Conservation (phyloP, 2,797 vertebrate genomes). For the Propithecus perrieri region DNA sequence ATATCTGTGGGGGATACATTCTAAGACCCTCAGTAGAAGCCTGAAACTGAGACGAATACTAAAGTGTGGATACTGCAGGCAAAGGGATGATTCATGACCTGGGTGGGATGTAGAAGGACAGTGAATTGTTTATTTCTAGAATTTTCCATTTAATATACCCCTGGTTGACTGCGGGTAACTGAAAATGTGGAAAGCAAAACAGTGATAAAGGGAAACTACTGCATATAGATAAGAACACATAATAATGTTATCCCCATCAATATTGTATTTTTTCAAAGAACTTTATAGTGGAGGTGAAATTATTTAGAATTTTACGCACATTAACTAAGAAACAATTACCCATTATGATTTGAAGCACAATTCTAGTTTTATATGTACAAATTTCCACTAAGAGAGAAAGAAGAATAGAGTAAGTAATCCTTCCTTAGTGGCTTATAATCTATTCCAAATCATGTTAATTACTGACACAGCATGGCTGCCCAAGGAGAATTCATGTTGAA, state of each 20-base stretch:
- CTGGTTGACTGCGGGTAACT: background rate
- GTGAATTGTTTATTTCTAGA: background rate
- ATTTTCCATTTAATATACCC: background rate
- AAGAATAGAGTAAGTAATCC: background rate
- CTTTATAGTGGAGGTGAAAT: background rate
- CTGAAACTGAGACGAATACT: background rate
- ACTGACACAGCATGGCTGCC: background rate
- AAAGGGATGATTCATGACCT: background rate
- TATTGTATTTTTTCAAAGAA: background rate
- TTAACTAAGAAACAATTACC: background rate
- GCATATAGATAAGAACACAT: background rate
- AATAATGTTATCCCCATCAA: background rate
- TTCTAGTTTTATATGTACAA: background rate
- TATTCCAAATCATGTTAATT: background rate
- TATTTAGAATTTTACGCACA: background rate
- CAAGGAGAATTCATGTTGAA: conserved; percentile 40
- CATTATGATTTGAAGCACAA: background rate
- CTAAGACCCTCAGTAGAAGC: background rate
- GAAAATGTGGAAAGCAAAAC: background rate
- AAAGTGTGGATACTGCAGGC: background rate
- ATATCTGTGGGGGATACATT: background rate
- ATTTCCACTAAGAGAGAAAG: background rate
- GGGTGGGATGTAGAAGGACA: background rate
- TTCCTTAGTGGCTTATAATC: background rate
- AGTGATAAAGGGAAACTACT: background rate